Conservation (phyloP, 2,113 vertebrate genomes). For the Peromyscus polionotus region DNA sequence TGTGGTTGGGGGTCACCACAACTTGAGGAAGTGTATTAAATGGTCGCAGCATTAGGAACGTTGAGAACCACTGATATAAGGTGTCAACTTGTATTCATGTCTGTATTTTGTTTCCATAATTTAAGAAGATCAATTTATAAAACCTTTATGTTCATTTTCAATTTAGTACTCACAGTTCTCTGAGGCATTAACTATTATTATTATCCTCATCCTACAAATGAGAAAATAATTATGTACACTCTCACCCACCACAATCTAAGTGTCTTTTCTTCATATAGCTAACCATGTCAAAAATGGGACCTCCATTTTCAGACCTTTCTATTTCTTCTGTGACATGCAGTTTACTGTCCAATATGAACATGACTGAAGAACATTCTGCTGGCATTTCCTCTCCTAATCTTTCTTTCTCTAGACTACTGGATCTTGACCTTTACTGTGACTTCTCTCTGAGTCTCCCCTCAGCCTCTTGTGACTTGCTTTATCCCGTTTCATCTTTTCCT, state of each 20-base stretch:
- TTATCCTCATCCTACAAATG: conserved; percentile 32
- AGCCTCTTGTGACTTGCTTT: background rate
- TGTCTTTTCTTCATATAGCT: background rate
- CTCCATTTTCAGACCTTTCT: conserved; percentile 36
- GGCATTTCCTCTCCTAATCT: background rate
- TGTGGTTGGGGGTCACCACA: background rate
- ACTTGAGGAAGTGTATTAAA: background rate
- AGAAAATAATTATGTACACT: background rate
- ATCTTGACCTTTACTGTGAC: background rate
- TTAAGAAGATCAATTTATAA: conserved; percentile 40
- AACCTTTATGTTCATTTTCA: background rate
- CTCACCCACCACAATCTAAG: background rate
- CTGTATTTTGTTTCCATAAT: conserved; percentile 4
- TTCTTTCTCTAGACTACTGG: background rate
- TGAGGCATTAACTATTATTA: background rate
- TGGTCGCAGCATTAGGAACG: background rate
- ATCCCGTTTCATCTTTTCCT: background rate
- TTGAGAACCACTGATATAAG: background rate
- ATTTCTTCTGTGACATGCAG: background rate
- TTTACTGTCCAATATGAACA: background rate
- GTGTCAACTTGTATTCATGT: conserved; percentile 26
- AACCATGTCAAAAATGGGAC: background rate
- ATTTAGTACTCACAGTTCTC: background rate
- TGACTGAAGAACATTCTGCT: background rate
- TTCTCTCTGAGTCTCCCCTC: background rate